Base-by-base conservation (phyloP, 2,113 vertebrate species). In the Chloropsis cyanopogon region DNA sequence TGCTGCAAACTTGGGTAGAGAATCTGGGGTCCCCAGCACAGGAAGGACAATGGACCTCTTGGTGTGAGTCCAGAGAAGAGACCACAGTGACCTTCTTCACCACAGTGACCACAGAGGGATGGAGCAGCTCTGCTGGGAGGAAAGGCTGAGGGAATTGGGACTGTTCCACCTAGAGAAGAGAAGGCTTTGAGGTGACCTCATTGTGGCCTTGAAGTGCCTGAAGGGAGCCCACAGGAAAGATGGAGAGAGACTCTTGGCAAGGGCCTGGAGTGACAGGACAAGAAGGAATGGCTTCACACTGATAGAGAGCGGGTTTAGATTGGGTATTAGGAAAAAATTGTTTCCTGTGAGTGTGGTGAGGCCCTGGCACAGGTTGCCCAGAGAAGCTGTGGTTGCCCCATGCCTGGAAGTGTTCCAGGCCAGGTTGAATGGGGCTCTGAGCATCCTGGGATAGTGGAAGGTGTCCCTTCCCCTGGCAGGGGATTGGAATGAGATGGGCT, bases 321-420 rank as follows among this genome's bases (percentile, higher is more conserved):
- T 11, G 22, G 19, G 12, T 81, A 52, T 37, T 0, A 1, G 37
- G 22, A 12, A 73, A 18, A 11, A 50, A 28, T 50, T 50, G 0
- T 44, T 81, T 12, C 17, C 26, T 44, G 33, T 65, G 37, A 44
- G 26, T 5, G 11, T 64, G 76, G 0, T 0, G 12, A 65, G 26
- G 33, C 12, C 26, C 31, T 81, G 68, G 26, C 14, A 44, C 22
- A 73, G 50, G 33, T 1, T 81, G 0, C 14, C 42, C 59, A 37
- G 50, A 57, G 66, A 0, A 71, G 25, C 21, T 56, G 50, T 12
- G 31, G 35, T 17, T 64, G 21, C 31, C 5, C 4, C 14, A 42
- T 72, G 42, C 25, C 42, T 80, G 57, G 14, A 0, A 22, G 2
- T 37, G 25, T 49, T 0, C 50, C 0, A 37, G 35, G 10, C 18